These are phyloP conservation scores for Leuciscus idus DNA, from an alignment of 2,113 vertebrate genomes.

Conservation along the genomic window DNA sequence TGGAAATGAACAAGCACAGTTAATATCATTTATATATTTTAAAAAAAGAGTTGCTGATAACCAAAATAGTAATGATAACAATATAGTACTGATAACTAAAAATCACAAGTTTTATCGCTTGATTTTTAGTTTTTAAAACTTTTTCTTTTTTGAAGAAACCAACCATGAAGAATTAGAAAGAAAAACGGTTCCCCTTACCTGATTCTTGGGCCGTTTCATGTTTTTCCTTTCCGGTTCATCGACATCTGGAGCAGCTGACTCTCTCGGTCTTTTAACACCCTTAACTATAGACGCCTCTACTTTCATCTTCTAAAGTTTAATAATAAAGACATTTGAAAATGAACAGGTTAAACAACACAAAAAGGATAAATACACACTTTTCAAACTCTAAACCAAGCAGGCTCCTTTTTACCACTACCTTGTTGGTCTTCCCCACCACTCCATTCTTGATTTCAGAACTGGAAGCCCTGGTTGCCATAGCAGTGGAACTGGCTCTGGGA, in stretches of 20 bases:
- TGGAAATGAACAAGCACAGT: not conserved
- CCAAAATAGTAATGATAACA: no score
- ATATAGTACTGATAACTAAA: not conserved
- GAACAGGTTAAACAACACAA: not conserved
- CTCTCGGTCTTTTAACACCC: conserved; percentile 90
- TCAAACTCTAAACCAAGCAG: not conserved
- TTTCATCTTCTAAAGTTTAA: conserved; percentile 70
- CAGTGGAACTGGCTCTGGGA: conserved; percentile 70
- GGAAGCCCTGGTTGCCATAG: conserved; percentile 85
- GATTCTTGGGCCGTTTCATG: conserved; percentile 92
- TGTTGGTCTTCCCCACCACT: conserved; percentile 85
- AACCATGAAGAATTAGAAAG: no score
- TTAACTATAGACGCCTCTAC: conserved; percentile 88
- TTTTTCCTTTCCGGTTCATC: conserved; percentile 85
- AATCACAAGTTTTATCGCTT: not conserved
- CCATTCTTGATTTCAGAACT: conserved; percentile 91
- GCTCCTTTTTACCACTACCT: conserved; percentile 71
- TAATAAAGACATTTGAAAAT: not conserved
- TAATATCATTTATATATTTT: not conserved
- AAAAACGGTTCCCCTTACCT: conserved; percentile 76
- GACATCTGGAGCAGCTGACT: conserved; percentile 83
- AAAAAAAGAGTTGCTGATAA: no score
- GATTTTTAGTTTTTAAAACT: not conserved
- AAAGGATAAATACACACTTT: not conserved
- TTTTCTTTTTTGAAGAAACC: no score